Evolutionary conservation across 2,113 vertebrate genomes (phyloP), one percentile per base, ranked within the genome.

Genomic region (Galeopterus variegatus): DNA sequence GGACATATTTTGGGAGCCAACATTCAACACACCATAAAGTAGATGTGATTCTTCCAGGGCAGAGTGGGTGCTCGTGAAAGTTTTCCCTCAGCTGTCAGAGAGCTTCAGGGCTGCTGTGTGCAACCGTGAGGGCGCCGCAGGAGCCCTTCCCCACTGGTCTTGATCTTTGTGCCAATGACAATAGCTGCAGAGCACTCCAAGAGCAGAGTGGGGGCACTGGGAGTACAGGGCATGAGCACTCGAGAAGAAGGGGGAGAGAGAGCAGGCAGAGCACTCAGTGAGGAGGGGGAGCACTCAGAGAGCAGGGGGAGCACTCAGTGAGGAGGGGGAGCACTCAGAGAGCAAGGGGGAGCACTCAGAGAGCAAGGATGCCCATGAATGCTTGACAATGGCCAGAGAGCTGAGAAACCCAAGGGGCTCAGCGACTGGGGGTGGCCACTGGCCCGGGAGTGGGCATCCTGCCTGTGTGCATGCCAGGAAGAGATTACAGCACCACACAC

Each of bases 401-500:
- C n/a, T 33, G 93, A 72, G 80, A 24, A 64, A 5, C 33, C 15
- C 15, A 7, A 11, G 3, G 6, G 5, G 4, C n/a, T 36, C 33
- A 45, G 58, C 33, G 64, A 33, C 11, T 8, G 18, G 3, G 45
- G n/a, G 48, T 8, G n/a, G 36, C 11, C 21, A 5, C 52, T 21
- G 8, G 28, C 58, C 64, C 54, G 8, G 10, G 65, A 4, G 14
- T 48, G 31, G 8, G n/a, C 3, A 0, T 7, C 24, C 26, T n/a
- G 31, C 60, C 18, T 62, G n/a, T 8, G 1, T 41, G 11, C 45
- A 19, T 19, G 26, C 17, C n/a, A 19, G 69, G 56, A 62, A n/a
- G 45, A 15, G 50, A 10, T 67, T 2, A 10, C 6, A 52, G n/a
- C 28, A 11, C 21, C 19, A 0, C 0, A 8, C 28, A 0, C 0